Evolutionary conservation across 2,888 invertebrate genomes (phyloP), one percentile per base, ranked within the genome.

Genomic region (Lamellibrachia satsuma): DNA sequence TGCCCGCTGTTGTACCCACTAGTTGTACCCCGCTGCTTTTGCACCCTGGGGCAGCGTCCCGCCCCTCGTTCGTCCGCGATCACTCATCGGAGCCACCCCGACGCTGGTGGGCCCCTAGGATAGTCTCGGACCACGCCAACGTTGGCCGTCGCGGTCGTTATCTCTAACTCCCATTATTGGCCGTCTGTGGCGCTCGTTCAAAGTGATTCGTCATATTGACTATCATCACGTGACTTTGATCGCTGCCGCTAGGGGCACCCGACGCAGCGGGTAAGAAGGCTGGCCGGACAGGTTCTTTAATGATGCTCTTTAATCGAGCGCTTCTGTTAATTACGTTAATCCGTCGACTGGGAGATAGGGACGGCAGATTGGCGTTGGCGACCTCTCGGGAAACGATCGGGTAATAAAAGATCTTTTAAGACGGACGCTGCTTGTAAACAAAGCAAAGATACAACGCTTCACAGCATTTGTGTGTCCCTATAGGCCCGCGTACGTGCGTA

Each of bases 191-290:
- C 75, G 75, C 75, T n/a, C 22, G 75, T 75, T 75, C 75, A 75
- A 75, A 75, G 75, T 75, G 22, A 75, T 75, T n/a, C 75, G 75
- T 75, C 75, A 75, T 75, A 15, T 22, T 75, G 75, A 75, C 75
- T 15, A 75, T 75, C n/a, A 75, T 75, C 75, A 75, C 75, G 75
- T 75, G 75, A 75, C 75, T 75, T 75, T 75, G 75, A 75, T 75
- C 75, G 75, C 75, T 15, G 75, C 75, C 75, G 75, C 75, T 75
- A 75, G 75, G 75, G 75, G 75, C 75, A n/a, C 75, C 22, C 8
- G 75, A 22, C 75, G 75, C 75, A 75, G 75, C 75, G 75, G 75
- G 75, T 11, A n/a, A 22, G 75, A 75, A 11, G 75, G 39, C 39
- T 39, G 39, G 39, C 39, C 39, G 39, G 39, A 39, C 75, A 75